Evolutionary conservation across 2,113 vertebrate species (phyloP).

Genomic region (Vidua macroura): DNA sequence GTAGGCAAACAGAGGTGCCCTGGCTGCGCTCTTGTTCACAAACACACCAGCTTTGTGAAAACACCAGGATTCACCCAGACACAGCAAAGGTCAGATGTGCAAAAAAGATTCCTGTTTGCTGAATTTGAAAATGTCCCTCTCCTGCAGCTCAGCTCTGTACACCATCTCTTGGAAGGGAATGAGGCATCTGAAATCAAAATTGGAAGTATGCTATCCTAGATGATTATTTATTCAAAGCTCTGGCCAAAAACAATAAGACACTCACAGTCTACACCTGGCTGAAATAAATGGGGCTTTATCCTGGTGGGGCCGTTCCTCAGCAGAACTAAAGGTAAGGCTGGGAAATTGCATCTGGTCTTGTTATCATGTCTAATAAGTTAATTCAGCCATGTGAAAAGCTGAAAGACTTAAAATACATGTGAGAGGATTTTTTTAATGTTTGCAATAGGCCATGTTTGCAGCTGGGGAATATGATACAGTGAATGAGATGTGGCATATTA

Average conservation of each 20-base stretch:
- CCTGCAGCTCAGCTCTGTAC: not conserved
- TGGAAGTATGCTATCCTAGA: not conserved
- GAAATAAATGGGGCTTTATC: not conserved
- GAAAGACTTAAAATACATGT: not conserved
- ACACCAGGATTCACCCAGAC: not conserved
- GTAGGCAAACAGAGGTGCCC: not conserved
- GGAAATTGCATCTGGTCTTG: not conserved
- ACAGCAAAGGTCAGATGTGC: accelerated
- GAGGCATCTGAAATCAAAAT: not conserved
- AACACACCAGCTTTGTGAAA: not conserved
- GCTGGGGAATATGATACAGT: not conserved
- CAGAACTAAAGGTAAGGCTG: not conserved
- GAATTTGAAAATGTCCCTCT: not conserved
- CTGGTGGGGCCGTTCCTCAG: not conserved
- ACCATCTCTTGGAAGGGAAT: not conserved
- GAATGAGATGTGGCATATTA: not conserved
- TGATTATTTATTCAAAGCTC: not conserved
- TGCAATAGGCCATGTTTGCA: not conserved
- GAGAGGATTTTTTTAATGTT: not conserved
- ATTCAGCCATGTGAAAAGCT: not conserved
- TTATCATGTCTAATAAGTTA: not conserved
- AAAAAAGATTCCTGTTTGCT: not conserved
- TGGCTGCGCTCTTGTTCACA: not conserved
- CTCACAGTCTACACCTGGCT: not conserved
- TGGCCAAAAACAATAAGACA: not conserved